Evolutionary conservation across 2,113 vertebrate genomes (phyloP).

Genomic region (Pelmatolapia mariae): DNA sequence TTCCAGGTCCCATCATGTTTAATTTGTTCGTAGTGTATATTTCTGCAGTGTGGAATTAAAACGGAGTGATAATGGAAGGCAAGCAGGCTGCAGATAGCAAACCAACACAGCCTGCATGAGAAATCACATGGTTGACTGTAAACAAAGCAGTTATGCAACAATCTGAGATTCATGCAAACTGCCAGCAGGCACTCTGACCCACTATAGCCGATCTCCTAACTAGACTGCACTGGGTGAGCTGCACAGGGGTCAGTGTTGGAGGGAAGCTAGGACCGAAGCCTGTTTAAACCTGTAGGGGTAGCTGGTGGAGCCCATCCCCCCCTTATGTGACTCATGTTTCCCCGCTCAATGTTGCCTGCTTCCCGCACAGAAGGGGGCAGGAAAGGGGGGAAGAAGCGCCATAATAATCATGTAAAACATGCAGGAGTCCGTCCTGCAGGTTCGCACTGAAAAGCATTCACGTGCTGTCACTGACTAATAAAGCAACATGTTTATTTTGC

Average conservation of each 20-base stretch:
- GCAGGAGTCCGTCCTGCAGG: not conserved
- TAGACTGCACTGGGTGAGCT: not conserved
- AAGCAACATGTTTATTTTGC: slow-evolving; percentile 2
- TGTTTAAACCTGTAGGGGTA: slow-evolving; percentile 1
- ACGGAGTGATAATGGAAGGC: not conserved
- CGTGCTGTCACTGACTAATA: not conserved
- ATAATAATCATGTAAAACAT: slow-evolving; percentile 36
- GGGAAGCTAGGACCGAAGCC: not conserved
- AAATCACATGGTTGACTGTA: slow-evolving; percentile 60
- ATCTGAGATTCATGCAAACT: slow-evolving; percentile 8
- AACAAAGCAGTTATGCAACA: slow-evolving; percentile 64
- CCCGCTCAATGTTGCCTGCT: slow-evolving; percentile 50
- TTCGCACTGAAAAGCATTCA: not conserved
- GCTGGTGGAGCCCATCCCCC: slow-evolving; percentile 47
- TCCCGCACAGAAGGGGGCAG: slow-evolving; percentile 63
- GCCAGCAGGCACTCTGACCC: slow-evolving; percentile 26
- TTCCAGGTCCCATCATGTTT: not conserved
- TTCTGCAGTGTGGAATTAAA: not conserved
- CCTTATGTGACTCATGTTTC: slow-evolving; percentile 61
- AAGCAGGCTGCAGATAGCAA: not conserved
- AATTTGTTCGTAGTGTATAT: not conserved
- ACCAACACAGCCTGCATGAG: slow-evolving; percentile 4
- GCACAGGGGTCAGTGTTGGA: not conserved
- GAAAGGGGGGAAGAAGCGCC: slow-evolving; percentile 38
- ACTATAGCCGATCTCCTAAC: not conserved